A percentile compares a stretch with the other conserved stretches of the same genome.
These are phyloP conservation scores for Pycnomerus fuliginosus DNA, from an alignment of 2,888 invertebrate genomes.

Conservation along the genomic window DNA sequence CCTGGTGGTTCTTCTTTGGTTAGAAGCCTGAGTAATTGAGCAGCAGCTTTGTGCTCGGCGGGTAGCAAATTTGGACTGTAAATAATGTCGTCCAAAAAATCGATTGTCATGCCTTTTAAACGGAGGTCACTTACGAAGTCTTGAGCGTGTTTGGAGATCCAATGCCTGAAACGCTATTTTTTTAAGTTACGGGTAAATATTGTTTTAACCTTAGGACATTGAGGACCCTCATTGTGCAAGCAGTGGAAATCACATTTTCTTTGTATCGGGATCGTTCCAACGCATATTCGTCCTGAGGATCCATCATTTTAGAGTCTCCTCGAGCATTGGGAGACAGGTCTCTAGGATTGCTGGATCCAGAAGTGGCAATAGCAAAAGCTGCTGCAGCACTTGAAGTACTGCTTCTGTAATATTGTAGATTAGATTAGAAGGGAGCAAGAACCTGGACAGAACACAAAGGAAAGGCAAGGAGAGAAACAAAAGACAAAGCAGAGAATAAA, in stretches of 20 bases:
- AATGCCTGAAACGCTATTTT: slow-evolving; percentile 61
- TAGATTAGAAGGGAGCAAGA: no score
- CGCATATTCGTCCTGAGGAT: slow-evolving; percentile 47
- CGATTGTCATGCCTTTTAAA: slow-evolving; percentile 75
- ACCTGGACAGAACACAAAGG: no score
- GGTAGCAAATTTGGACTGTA: slow-evolving; percentile 80
- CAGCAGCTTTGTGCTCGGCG: slow-evolving; percentile 86
- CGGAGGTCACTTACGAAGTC: slow-evolving; percentile 80
- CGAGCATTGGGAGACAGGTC: slow-evolving; percentile 58
- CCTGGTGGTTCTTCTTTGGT: slow-evolving; percentile 71
- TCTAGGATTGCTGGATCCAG: slow-evolving; percentile 80
- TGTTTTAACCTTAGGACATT: slow-evolving; percentile 69
- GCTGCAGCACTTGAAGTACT: slow-evolving; percentile 84
- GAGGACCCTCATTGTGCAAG: slow-evolving; percentile 90
- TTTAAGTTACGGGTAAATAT: slow-evolving; percentile 1
- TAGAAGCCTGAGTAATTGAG: slow-evolving; percentile 74
- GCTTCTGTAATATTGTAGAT: slow-evolving; percentile 70
- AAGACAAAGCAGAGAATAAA: no score
- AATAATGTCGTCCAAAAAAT: slow-evolving; percentile 85
- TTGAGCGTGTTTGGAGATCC: slow-evolving; percentile 89
- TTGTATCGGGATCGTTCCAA: slow-evolving; percentile 59
- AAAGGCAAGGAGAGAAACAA: no score
- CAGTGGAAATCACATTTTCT: slow-evolving; percentile 83
- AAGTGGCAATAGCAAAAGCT: slow-evolving; percentile 90
- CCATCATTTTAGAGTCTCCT: slow-evolving; percentile 37